These are phyloP conservation scores for Todus mexicanus DNA, from an alignment of 2,797 vertebrate species.

Conservation along the genomic window DNA sequence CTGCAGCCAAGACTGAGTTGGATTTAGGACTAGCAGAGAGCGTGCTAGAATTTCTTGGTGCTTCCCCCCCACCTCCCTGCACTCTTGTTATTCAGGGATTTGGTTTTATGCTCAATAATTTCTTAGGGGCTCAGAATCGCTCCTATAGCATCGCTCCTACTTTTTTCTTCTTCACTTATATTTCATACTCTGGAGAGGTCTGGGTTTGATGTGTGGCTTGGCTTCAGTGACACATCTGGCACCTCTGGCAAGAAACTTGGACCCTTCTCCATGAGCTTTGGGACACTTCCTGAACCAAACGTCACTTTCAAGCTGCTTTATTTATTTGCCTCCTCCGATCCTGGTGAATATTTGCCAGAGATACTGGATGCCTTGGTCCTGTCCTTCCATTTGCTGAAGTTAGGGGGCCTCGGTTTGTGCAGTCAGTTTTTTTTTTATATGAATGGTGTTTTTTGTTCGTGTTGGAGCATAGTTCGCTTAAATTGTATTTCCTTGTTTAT, in stretches of 20 bases:
- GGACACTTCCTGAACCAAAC: neutral
- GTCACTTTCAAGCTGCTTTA: neutral
- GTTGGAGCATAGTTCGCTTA: neutral
- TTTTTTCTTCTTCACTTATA: neutral
- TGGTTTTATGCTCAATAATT: neutral
- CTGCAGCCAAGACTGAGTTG: neutral
- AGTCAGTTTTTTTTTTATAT: neutral
- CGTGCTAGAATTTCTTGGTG: neutral
- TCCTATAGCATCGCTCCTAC: neutral
- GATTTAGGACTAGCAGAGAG: neutral
- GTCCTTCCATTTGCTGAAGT: constrained; percentile 6
- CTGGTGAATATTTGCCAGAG: neutral
- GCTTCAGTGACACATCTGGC: neutral
- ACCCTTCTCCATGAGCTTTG: neutral
- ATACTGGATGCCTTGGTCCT: neutral
- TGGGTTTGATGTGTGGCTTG: neutral
- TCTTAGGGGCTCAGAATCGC: neutral
- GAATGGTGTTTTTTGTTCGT: neutral
- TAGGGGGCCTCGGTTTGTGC: constrained; percentile 33
- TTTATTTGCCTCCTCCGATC: neutral
- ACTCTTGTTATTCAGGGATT: neutral
- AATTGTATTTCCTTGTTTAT: neutral
- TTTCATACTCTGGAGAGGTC: neutral
- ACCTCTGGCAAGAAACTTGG: neutral
- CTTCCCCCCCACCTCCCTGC: neutral